Percentiles rank a stretch among this genome's conserved stretches.
Conservation (phyloP, 1,140 invertebrate genomes). For the Pararge aegeria region DNA sequence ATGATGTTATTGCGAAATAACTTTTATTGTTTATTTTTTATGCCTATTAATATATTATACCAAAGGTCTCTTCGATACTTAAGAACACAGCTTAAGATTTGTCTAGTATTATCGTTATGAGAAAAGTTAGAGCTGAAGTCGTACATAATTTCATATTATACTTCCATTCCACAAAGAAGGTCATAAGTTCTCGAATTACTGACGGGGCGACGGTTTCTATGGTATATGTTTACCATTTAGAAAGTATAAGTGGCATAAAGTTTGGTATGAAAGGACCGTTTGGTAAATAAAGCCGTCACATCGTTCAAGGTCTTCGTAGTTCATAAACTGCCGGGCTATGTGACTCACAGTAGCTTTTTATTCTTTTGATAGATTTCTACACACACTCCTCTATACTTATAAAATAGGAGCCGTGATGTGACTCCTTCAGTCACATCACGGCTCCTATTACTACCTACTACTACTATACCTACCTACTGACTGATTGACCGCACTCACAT, state of each 20-base stretch:
- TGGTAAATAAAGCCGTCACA: neutral
- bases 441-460: too few species aligned
- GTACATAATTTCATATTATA: slow-evolving; percentile 10
- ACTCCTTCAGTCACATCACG: too few species aligned
- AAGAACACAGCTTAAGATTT: neutral
- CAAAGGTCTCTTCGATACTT: too few species aligned
- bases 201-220: slow-evolving; percentile 4
- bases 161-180: neutral
- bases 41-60: too few species aligned
- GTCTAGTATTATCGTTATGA: slow-evolving; percentile 12
- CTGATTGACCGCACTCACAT: too few species aligned
- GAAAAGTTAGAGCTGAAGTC: slow-evolving; percentile 11
- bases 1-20: too few species aligned
- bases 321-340: neutral
- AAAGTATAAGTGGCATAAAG: slow-evolving; percentile 15
- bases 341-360: neutral
- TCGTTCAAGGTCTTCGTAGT: neutral
- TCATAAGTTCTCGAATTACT: neutral
- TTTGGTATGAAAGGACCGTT: slow-evolving; percentile 12
- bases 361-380: too few species aligned
- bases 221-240: slow-evolving; percentile 11
- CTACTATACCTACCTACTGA: too few species aligned
- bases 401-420: too few species aligned
- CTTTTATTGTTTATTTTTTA: too few species aligned
- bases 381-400: too few species aligned